These are phyloP conservation scores for Mionectes macconnelli DNA, from an alignment of 2,113 vertebrate genomes.

Conservation along the genomic window DNA sequence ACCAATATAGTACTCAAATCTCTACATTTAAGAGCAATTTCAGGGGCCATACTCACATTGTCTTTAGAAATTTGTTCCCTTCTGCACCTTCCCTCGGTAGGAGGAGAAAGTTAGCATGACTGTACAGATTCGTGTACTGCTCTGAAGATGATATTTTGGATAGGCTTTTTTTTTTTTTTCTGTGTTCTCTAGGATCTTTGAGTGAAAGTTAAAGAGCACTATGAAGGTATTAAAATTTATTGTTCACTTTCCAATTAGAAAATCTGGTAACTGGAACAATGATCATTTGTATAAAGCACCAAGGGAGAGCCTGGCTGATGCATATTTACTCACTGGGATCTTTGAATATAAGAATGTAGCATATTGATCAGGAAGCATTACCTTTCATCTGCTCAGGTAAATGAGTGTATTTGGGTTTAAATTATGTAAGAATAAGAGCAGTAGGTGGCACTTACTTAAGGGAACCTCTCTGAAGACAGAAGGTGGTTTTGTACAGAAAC, in stretches of 20 bases:
- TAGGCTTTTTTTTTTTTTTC: background rate
- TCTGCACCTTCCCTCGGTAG: background rate
- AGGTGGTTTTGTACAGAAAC: background rate
- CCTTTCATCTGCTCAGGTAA: background rate
- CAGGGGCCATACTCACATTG: background rate
- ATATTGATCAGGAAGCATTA: background rate
- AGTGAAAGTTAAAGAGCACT: background rate
- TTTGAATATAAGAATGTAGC: background rate
- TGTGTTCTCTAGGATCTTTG: background rate
- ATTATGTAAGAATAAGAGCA: background rate
- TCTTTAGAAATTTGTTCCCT: background rate
- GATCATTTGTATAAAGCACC: background rate
- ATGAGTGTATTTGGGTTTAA: background rate
- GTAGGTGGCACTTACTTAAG: background rate
- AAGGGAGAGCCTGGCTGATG: background rate
- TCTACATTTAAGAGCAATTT: background rate
- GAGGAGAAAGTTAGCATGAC: background rate
- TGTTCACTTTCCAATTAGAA: background rate
- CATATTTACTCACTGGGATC: background rate
- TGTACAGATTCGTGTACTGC: background rate
- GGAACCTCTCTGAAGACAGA: background rate
- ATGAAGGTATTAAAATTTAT: background rate
- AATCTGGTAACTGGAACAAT: background rate
- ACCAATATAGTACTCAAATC: background rate
- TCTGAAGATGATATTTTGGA: background rate